Evolutionary conservation across 2,888 invertebrate species (phyloP), one percentile per base, ranked within the genome.

Genomic region (Noctua janthina): DNA sequence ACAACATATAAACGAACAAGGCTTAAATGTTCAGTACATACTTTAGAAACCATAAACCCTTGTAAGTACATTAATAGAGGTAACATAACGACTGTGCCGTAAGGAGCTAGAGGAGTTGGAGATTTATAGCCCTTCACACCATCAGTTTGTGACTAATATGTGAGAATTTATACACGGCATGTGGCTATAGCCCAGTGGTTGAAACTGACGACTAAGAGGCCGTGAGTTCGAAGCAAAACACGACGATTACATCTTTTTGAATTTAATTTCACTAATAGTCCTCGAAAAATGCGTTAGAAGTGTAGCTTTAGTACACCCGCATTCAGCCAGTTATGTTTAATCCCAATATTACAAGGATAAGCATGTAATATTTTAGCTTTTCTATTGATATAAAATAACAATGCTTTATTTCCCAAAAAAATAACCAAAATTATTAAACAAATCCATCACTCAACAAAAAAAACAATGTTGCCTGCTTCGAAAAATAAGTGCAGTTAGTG

Each of bases 41-140:
- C 74, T 82, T 73, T 15, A 64, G 15, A 56, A 67, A 20, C 71
- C 39, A 85, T 84, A 85, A 81, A 72, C 46, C 29, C 39, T 70
- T 15, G 5, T 62, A n/a, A 76, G 62, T 29, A 70, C 69, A 23
- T 74, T 49, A 70, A 59, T 76, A 69, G 62, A 43, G 15, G 64
- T 66, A 54, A 73, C 39, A 39, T 78, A 66, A 85, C 85, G 64
- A 73, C 76, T 81, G 13, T 23, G 51, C 54, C 64, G 59, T 75
- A 54, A n/a, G 51, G 49, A 56, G 35, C 64, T 66, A 59, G 17
- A 71, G 67, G 64, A 68, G 72, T 73, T 68, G 43, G 56, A 81
- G 66, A 83, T 85, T 81, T 82, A 84, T 81, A 69, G 64, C 76
- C 74, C 29, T 68, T 49, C 17, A 68, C 29, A 51, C 15, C 8